Evolutionary conservation across 2,113 vertebrate species (phyloP).

Genomic region (Strigops habroptila): DNA sequence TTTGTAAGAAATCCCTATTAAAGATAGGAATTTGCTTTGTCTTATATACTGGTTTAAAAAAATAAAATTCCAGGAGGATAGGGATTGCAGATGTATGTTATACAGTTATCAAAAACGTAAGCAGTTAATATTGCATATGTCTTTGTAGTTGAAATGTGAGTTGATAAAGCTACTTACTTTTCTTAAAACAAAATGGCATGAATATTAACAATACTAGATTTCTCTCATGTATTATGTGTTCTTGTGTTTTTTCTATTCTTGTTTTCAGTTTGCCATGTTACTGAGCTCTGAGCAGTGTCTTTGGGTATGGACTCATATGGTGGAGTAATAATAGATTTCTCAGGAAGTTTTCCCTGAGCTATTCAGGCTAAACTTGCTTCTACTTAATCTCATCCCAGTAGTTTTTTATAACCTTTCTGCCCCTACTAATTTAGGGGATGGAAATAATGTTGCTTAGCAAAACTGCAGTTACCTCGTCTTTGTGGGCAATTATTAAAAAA

Average conservation of each 20-base stretch:
- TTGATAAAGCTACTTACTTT: neutral
- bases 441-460: neutral
- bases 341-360: neutral
- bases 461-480: neutral
- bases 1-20: neutral
- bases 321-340: neutral
- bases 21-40: neutral
- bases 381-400: neutral
- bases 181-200: neutral
- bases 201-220: neutral
- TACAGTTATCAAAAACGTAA: neutral
- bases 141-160: neutral
- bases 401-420: neutral
- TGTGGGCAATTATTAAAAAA: neutral
- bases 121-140: neutral
- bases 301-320: neutral
- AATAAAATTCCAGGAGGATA: neutral
- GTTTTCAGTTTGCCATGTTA: neutral
- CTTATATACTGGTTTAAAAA: neutral
- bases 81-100: neutral
- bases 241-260: neutral
- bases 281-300: neutral
- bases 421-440: neutral
- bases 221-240: neutral
- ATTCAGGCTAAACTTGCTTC: neutral